Base-by-base conservation (phyloP, 1,140 invertebrate species). In the Drosophila repletoides region DNA sequence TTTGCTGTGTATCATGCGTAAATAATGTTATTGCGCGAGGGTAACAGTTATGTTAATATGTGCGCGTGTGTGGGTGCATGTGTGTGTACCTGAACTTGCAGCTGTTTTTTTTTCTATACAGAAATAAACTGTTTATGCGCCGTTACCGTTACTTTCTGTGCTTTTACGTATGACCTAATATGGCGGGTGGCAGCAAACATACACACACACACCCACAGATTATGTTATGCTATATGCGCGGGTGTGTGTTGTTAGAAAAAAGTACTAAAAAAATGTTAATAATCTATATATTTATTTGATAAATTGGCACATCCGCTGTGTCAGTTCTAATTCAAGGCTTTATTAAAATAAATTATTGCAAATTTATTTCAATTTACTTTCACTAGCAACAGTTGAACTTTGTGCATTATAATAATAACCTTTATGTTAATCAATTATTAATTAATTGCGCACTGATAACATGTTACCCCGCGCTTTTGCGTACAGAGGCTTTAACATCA, bases 51-150 rank as follows among this genome's bases (percentile, higher is more conserved):
- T 45, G 72, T 72, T 68, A 43, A 21, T 31, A 19, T 17, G 43
- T 31, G 31, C 17, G 14, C 9, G 36, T 7, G n/a, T n/a, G n/a
- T 9, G 17, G 14, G 14, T 15, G 17, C 49, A 38, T 31, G 10
- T 19, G 19, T n/a, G 29, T 29, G 41, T 70, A 72, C 58, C 81
- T 81, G 77, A 81, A 83, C 76, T 81, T 81, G 69, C 77, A 81
- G 79, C 76, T 83, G 68, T 38, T 55, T 46, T 53, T 34, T 22
- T 34, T 22, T 34, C 38, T 29, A 70, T 61, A 66, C 55, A 83
- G 71, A 83, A 83, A 83, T 83, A 84, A 83, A 84, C 80, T 86
- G 74, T 79, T 83, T 67, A 86, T 83, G 74, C 80, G 22, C 17
- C 5, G 36, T 28, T 28, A 5, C 31, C 56, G 31, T 46, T 53